Conservation (phyloP, 2,888 invertebrate species). For the Hydroisotoma schaefferi region DNA sequence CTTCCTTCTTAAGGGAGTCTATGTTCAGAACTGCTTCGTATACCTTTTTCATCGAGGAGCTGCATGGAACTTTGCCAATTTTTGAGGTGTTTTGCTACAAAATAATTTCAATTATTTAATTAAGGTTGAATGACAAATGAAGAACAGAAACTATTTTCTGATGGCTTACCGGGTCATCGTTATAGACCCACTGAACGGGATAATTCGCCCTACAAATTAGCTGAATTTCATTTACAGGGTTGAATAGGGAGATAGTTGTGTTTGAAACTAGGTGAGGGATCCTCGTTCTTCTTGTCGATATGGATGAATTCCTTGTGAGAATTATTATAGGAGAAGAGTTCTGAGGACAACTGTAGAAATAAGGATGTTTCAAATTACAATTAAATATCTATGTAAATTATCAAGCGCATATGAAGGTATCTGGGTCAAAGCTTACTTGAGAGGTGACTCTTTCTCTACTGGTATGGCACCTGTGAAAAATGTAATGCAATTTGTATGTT, state of each 20-base stretch:
- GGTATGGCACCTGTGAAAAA: constrained; percentile 26
- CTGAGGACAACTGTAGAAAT: constrained; percentile 23
- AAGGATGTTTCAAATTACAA: neutral
- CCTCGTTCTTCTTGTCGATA: constrained; percentile 26
- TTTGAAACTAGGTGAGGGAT: constrained; percentile 35
- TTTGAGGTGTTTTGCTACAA: constrained; percentile 36
- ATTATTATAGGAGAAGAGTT: constrained; percentile 33
- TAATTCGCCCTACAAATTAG: constrained; percentile 39
- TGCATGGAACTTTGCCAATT: constrained; percentile 40
- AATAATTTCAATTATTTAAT: neutral
- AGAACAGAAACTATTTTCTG: neutral
- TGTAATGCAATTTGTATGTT: neutral
- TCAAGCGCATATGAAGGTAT: neutral
- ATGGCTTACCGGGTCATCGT: constrained; percentile 25
- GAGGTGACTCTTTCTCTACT: constrained; percentile 23
- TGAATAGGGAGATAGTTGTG: constrained; percentile 29
- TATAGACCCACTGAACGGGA: constrained; percentile 39
- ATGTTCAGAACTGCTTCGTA: constrained; percentile 38
- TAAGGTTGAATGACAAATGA: too few species aligned
- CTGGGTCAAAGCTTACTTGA: constrained; percentile 23
- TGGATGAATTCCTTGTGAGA: constrained; percentile 31
- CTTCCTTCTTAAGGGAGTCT: constrained; percentile 35
- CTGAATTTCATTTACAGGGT: constrained; percentile 37
- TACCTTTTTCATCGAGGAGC: constrained; percentile 32
- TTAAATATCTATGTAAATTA: neutral